A percentile compares a stretch with the other conserved stretches of the same genome.
These are phyloP conservation scores for Tethya wilhelma DNA, from an alignment of 37 sponge, comb jelly and placozoan genomes.

Conservation along the genomic window DNA sequence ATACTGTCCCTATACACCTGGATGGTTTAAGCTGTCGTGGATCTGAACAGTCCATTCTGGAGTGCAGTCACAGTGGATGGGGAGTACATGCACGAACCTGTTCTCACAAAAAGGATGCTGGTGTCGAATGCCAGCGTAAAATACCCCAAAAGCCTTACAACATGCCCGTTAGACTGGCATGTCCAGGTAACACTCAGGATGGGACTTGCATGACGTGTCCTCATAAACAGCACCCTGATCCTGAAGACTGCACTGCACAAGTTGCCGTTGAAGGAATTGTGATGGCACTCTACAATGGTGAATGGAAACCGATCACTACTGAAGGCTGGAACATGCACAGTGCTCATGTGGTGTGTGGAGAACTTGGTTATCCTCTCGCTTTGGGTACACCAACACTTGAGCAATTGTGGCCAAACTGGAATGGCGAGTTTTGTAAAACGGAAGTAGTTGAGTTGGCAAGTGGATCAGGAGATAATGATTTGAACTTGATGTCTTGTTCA, in stretches of 20 bases:
- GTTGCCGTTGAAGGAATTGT: slow-evolving; percentile 62
- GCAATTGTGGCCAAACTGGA: slow-evolving; percentile 44
- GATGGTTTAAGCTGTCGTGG: slow-evolving; percentile 54
- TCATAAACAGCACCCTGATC: background rate
- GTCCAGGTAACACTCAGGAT: slow-evolving; percentile 14
- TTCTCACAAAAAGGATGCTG: slow-evolving; percentile 62
- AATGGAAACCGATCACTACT: slow-evolving; percentile 59
- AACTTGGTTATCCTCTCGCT: slow-evolving; percentile 74
- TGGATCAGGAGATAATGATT: background rate
- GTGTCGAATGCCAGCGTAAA: slow-evolving; percentile 42
- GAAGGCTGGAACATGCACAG: slow-evolving; percentile 36
- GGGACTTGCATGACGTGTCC: slow-evolving; percentile 58
- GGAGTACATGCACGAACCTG: slow-evolving; percentile 64
- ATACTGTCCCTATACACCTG: slow-evolving; percentile 59
- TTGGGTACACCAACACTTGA: slow-evolving; percentile 8
- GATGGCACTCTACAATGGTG: slow-evolving; percentile 8
- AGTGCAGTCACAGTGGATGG: slow-evolving; percentile 58
- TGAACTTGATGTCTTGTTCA: no score
- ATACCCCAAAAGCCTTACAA: slow-evolving; percentile 1
- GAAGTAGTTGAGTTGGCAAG: background rate
- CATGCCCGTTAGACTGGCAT: slow-evolving; percentile 52
- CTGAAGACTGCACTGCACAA: slow-evolving; percentile 20
- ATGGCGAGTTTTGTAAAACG: background rate
- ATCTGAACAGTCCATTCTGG: slow-evolving; percentile 16
- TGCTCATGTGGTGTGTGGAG: slow-evolving; percentile 60